Percentiles rank a stretch among this genome's conserved stretches.
phyloP scores from a whole-genome alignment of 2,113 vertebrate genomes.

The Melospiza georgiana region DNA sequence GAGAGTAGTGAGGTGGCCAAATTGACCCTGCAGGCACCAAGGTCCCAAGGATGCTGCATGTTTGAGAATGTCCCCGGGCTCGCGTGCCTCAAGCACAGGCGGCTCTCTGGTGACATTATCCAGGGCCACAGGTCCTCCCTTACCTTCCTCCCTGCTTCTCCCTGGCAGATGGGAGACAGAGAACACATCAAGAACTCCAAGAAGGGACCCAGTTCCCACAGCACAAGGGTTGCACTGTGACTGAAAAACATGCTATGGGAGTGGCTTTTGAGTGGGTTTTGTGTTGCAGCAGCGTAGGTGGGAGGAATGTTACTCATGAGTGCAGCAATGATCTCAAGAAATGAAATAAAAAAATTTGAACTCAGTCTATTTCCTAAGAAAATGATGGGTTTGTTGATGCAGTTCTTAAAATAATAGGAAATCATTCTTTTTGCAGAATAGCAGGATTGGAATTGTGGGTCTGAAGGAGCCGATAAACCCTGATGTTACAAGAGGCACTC shows the following conservation, averaged over 20 bases:
- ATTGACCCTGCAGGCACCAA: fast-evolving
- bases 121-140: background rate
- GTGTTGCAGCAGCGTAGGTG: fast-evolving
- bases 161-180: background rate
- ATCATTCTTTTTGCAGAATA: background rate
- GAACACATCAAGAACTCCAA: background rate
- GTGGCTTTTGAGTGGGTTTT: background rate
- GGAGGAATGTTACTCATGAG: background rate
- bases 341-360: background rate
- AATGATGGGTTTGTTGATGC: background rate
- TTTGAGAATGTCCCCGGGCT: background rate
- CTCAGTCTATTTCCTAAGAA: background rate
- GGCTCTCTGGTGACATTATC: background rate
- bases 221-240: fast-evolving
- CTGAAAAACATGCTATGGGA: background rate
- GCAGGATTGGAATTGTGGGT: background rate
- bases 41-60: background rate
- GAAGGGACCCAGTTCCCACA: background rate
- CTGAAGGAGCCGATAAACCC: background rate
- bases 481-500: background rate
- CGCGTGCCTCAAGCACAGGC: background rate
- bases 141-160: background rate
- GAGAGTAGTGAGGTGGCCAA: background rate
- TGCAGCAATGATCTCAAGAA: background rate
- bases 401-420: background rate